Conservation (phyloP, 2,888 invertebrate genomes). For the Listrodromus nycthemerus region DNA sequence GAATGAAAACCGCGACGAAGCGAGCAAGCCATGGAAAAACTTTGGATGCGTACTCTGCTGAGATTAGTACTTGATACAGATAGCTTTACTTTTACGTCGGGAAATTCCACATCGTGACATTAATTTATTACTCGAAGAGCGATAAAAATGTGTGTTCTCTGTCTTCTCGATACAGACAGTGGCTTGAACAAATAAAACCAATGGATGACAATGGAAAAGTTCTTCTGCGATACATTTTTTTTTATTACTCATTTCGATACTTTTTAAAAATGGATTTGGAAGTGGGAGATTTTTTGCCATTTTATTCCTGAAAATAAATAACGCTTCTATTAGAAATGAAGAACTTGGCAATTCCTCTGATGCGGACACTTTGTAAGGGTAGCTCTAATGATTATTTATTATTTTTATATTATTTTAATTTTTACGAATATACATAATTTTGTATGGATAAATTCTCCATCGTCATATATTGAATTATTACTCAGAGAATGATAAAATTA, state of each 20-base stretch:
- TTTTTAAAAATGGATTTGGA: no score
- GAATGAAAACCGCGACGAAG: neutral
- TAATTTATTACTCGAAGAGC: neutral
- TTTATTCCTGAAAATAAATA: no score
- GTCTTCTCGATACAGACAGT: neutral
- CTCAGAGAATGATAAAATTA: neutral
- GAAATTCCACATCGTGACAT: neutral
- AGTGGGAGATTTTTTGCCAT: no score
- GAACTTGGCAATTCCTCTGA: no score
- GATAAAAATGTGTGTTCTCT: neutral
- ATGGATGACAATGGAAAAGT: neutral
- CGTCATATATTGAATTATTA: neutral
- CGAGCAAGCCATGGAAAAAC: neutral
- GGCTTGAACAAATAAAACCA: neutral
- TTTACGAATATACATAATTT: neutral
- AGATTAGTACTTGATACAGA: neutral
- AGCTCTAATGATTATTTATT: no score
- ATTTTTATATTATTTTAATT: no score
- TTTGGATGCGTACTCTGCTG: neutral
- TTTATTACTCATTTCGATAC: neutral
- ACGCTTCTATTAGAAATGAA: no score
- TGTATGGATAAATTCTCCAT: neutral
- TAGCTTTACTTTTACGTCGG: neutral
- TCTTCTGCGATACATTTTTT: neutral
- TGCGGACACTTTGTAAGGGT: neutral